Evolutionary conservation across 2,113 vertebrate species (phyloP), one percentile per base, ranked within the genome.

Genomic region (Progne subis): DNA sequence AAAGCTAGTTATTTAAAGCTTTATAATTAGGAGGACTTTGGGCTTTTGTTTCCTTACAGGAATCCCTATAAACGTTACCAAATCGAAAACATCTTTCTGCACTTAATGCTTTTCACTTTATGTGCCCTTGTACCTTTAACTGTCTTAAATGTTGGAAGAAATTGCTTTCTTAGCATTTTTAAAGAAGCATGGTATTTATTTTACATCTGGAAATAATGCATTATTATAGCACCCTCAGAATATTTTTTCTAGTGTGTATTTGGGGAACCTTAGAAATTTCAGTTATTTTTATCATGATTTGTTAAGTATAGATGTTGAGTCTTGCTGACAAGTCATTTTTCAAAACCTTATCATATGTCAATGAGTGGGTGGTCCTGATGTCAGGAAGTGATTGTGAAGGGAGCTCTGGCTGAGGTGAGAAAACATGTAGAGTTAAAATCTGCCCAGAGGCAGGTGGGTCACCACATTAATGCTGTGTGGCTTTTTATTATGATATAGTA

Each of bases 121-220:
- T 18, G 12, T 83, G 50, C 23, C 53, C 68, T 86, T 88, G 43
- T 87, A 41, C 31, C 32, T 71, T 78, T 50, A 74, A 34, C 21
- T 60, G 10, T 55, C 34, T 71, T 60, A 94, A 90, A 75, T 29
- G 37, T 87, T 80, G 49, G 46, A 85, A 96, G 53, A 97, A 96
- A 76, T 9, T 94, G 78, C 82, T 84, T 86, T 92, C 81, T 23
- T 71, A 80, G 79, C 74, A 92, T 79, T 94, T 96, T 95, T 11
- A 92, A 84, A 76, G 74, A 75, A 95, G 69, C 31, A 43, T 52
- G 25, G 13, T 69, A 71, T 86, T 95, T 95, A 60, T 87, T 78
- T n/a, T 77, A 80, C 88, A 93, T 95, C 89, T 96, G 91, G 94
- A 95, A 97, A 95, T 63, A 91, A 94, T 94, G 72, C 79, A 88